phyloP scores from a whole-genome alignment of 1,140 invertebrate species.

The Sminthurides bifidus region DNA sequence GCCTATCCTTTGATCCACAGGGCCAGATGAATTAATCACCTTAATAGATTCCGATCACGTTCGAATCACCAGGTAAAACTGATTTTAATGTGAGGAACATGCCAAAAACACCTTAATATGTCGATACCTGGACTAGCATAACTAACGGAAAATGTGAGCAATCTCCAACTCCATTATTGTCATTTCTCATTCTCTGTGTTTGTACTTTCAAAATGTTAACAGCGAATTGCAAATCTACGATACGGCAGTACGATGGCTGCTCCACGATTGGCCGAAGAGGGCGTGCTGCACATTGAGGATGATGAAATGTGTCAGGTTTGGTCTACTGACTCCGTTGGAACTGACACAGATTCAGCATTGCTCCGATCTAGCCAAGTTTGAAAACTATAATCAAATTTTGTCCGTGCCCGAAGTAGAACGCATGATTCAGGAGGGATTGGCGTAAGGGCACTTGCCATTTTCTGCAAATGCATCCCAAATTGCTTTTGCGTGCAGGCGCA shows the following conservation, averaged over 20 bases:
- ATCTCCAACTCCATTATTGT: background rate
- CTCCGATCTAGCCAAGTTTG: slow-evolving; percentile 44
- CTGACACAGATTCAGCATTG: slow-evolving; percentile 55
- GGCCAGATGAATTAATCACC: background rate
- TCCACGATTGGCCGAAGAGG: slow-evolving; percentile 50
- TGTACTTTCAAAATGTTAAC: no score
- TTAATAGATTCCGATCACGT: slow-evolving; percentile 10
- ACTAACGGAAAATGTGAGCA: background rate
- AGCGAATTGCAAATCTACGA: slow-evolving; percentile 64
- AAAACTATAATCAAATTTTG: slow-evolving; percentile 53
- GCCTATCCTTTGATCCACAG: no score
- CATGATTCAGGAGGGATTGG: slow-evolving; percentile 58
- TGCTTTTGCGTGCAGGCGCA: no score
- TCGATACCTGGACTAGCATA: no score
- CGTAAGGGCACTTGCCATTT: slow-evolving; percentile 40
- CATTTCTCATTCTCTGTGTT: no score
- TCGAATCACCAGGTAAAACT: slow-evolving; percentile 8
- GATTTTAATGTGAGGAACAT: background rate
- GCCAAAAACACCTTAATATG: no score
- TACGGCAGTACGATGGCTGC: slow-evolving; percentile 58
- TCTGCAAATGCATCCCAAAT: background rate
- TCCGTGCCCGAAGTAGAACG: slow-evolving; percentile 51
- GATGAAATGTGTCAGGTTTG: slow-evolving; percentile 54
- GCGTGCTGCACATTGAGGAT: slow-evolving; percentile 44
- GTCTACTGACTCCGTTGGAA: slow-evolving; percentile 58